A percentile compares a stretch with the other conserved stretches of the same genome.
Evolutionary conservation across 1,140 invertebrate species (phyloP).

Genomic region (Potamilus streckersoni): DNA sequence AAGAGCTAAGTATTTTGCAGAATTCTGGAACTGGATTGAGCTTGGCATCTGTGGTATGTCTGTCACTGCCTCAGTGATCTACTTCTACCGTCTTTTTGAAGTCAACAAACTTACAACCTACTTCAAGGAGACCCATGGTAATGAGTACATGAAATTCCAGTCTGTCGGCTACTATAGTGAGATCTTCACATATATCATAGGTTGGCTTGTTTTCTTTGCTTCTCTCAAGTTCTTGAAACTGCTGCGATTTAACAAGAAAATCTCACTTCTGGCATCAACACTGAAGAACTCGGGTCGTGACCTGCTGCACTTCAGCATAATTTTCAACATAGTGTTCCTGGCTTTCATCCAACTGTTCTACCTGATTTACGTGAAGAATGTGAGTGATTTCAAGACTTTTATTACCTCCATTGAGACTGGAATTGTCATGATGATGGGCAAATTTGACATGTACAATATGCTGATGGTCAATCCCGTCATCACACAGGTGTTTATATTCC

Average conservation of each 20-base stretch:
- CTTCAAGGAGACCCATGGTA: constrained; percentile 69
- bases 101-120: constrained; percentile 58
- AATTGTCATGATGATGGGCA: constrained; percentile 72
- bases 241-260: constrained; percentile 71
- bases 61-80: constrained; percentile 64
- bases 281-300: constrained; percentile 57
- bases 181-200: constrained; percentile 68
- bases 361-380: constrained; percentile 67
- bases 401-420: constrained; percentile 69
- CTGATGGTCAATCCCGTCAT: constrained; percentile 65
- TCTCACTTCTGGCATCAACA: constrained; percentile 66
- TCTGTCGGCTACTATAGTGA: constrained; percentile 70
- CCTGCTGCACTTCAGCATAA: constrained; percentile 66
- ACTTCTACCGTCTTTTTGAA: constrained; percentile 64
- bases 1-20: constrained; percentile 60
- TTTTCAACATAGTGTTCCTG: constrained; percentile 67
- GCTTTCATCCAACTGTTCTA: constrained; percentile 71
- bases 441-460: constrained; percentile 71
- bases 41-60: constrained; percentile 66
- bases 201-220: constrained; percentile 70
- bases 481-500: constrained; percentile 71
- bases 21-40: constrained; percentile 70
- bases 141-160: constrained; percentile 71
- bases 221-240: constrained; percentile 72
- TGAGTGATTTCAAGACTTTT: constrained; percentile 70